These are phyloP conservation scores for Girardia tigrina DNA, from an alignment of 2,888 invertebrate species.

Conservation along the genomic window DNA sequence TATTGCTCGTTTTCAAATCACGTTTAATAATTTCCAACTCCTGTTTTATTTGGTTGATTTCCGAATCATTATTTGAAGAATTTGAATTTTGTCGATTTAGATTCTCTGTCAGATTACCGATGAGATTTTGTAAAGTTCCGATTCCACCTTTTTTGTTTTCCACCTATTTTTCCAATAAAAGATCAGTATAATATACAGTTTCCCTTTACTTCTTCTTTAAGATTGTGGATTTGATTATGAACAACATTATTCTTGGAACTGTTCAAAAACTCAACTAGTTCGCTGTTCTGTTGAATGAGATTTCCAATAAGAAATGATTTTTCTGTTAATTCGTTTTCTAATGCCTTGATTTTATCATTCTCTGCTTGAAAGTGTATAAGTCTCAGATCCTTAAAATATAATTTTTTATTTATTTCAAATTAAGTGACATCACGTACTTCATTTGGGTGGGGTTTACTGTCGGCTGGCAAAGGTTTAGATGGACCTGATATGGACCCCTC, in stretches of 20 bases:
- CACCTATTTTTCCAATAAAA: constrained; percentile 38
- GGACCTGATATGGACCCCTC: neutral
- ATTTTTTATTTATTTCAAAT: neutral
- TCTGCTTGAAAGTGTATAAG: constrained; percentile 43
- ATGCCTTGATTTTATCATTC: constrained; percentile 40
- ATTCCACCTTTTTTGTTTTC: constrained; percentile 43
- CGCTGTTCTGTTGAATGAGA: neutral
- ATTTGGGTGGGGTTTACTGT: neutral
- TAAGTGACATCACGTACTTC: neutral
- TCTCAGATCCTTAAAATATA: constrained; percentile 42
- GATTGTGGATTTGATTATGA: neutral
- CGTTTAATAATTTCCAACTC: constrained; percentile 47
- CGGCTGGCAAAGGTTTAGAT: neutral
- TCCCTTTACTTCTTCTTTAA: constrained; percentile 4
- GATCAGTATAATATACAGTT: neutral
- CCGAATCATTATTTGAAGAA: neutral
- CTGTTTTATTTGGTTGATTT: neutral
- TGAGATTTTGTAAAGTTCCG: constrained; percentile 43
- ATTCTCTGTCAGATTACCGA: constrained; percentile 36
- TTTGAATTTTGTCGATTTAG: neutral
- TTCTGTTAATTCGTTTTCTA: constrained; percentile 44
- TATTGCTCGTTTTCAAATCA: constrained; percentile 47
- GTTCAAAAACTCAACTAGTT: neutral
- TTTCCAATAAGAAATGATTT: constrained; percentile 41
- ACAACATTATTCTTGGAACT: neutral